Evolutionary conservation across 2,797 vertebrate species (phyloP).

Genomic region (Trematomus bernacchii): DNA sequence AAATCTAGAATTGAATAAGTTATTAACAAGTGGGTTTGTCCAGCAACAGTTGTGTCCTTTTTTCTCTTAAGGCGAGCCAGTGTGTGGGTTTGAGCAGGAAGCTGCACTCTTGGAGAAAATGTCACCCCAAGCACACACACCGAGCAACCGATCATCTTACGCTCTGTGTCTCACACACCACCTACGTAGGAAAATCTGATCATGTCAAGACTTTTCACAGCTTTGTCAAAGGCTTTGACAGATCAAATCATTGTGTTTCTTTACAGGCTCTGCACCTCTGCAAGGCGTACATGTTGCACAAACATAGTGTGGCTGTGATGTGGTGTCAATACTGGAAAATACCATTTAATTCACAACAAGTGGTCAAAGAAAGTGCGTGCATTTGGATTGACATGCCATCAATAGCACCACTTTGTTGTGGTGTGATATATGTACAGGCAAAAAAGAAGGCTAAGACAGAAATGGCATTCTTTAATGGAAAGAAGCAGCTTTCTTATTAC

Average conservation of each 20-base stretch:
- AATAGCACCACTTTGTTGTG: conserved; percentile 46
- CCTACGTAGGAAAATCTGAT: conserved; percentile 97
- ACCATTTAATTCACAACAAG: conserved; percentile 47
- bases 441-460: conserved; percentile 13
- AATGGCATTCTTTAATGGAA: conserved; percentile 33
- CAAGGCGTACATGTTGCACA: conserved; percentile 67
- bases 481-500: conserved; percentile 27
- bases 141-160: conserved; percentile 73
- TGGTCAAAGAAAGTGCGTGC: conserved; percentile 55
- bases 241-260: conserved; percentile 70
- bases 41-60: conserved; percentile 57
- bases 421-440: conserved; percentile 27
- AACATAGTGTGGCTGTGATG: conserved; percentile 51
- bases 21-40: conserved; percentile 59
- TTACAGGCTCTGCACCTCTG: conserved; percentile 64
- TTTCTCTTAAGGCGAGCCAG: conserved; percentile 48
- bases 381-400: conserved; percentile 14
- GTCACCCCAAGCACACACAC: conserved; percentile 69
- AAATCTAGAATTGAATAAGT: conserved; percentile 7
- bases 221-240: conserved; percentile 69
- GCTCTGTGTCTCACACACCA: conserved; percentile 81
- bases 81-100: conserved; percentile 92
- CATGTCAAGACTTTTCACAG: conserved; percentile 76
- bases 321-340: conserved; percentile 70
- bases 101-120: conserved; percentile 88